phyloP scores from a whole-genome alignment of 2,113 vertebrate species.

The Etheostoma spectabile region DNA sequence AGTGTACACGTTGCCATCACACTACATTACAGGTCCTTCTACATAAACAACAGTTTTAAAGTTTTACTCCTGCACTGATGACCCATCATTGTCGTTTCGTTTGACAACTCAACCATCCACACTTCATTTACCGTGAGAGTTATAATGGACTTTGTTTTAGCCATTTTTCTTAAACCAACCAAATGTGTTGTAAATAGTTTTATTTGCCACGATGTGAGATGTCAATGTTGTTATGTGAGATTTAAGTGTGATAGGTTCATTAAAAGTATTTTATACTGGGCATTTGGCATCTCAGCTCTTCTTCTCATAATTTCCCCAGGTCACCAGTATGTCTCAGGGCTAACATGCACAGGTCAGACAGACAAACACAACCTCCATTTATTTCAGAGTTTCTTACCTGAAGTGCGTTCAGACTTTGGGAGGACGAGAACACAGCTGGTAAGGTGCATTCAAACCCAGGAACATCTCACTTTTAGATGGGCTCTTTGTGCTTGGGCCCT shows the following conservation, averaged over 20 bases:
- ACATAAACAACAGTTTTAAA: neutral
- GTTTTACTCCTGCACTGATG: no score
- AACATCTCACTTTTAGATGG: no score
- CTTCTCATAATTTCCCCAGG: neutral
- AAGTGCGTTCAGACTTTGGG: no score
- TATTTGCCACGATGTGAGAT: neutral
- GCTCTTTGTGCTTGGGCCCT: no score
- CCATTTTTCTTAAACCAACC: neutral
- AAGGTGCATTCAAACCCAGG: no score
- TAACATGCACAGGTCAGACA: neutral
- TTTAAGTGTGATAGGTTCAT: constrained; percentile 56
- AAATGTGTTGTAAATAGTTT: constrained; percentile 13
- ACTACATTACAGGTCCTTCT: neutral
- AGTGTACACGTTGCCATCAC: neutral
- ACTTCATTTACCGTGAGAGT: neutral
- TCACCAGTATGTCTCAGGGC: neutral
- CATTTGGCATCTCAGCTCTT: neutral
- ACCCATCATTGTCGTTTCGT: neutral
- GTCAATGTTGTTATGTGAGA: neutral
- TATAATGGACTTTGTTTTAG: neutral
- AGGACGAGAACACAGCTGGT: no score
- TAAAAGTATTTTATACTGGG: constrained; percentile 64
- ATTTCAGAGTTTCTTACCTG: neutral
- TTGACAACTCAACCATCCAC: neutral
- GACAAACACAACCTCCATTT: neutral